Base-by-base conservation (phyloP, 2,888 invertebrate species). In the Xestobium rufovillosum region DNA sequence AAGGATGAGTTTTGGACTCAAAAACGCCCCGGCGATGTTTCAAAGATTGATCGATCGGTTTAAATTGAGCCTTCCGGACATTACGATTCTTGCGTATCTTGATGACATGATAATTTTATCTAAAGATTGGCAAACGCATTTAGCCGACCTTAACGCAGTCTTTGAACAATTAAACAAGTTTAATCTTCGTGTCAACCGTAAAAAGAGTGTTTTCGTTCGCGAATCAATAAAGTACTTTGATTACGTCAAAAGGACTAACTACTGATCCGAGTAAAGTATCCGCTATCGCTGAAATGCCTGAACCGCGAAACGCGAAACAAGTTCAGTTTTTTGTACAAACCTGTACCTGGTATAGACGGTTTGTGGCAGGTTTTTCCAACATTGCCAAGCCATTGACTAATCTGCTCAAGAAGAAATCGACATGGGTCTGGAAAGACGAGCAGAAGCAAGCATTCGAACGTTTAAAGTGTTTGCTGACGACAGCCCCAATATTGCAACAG, bases 151-250 rank as follows among this genome's bases (percentile, higher is more conserved):
- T 8, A n/a, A 30, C 16, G n/a, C 4, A 19, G 37, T 48, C 3
- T 48, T 53, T 31, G 10, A 35, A 6, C 28, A 41, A 12, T 23
- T 51, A 17, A 14, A 30, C 26, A 10, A 37, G 14, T 51, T 44
- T 19, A 41, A 44, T 19, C 38, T 53, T 3, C 26, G 40, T 3
- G 25, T 39, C 4, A 48, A 52, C 26, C 39, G 48, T 2, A 26
- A 29, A 14, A 56, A 56, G 35, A 52, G 49, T 37, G 6, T 14
- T 2, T 53, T 56, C 28, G 36, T 26, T 4, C 26, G 46, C 10
- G 8, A 26, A 2, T 11, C 10, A 4, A 42, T 49, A 3, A 38
- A 41, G 3, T 55, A 48, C 27, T 38, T 53, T 26, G 52, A 48
- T 16, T n/a, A n/a, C n/a, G n/a, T n/a, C n/a, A n/a, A n/a, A n/a